phyloP scores from a whole-genome alignment of 2,888 invertebrate genomes.

The Xestia xanthographa region DNA sequence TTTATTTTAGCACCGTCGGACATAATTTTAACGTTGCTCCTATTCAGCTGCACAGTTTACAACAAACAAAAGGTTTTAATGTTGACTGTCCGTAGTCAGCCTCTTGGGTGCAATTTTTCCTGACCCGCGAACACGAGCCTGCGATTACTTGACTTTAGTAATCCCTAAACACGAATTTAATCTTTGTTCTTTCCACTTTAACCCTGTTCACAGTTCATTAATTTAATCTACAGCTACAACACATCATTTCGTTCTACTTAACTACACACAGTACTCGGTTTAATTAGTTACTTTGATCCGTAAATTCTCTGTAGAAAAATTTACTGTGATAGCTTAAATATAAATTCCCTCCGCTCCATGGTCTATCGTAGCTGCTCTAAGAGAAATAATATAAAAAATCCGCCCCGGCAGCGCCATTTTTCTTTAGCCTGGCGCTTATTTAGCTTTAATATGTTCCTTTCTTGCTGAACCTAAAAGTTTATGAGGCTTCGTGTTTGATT shows the following conservation, averaged over 20 bases:
- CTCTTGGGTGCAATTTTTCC: constrained; percentile 72
- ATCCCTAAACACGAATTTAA: constrained; percentile 72
- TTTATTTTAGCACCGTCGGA: constrained; percentile 35
- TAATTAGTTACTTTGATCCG: constrained; percentile 55
- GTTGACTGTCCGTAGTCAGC: constrained; percentile 63
- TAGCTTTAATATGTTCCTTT: constrained; percentile 69
- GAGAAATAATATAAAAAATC: constrained; percentile 65
- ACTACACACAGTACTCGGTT: constrained; percentile 28
- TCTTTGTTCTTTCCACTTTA: constrained; percentile 67
- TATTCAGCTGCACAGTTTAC: constrained; percentile 50
- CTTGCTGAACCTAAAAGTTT: constrained; percentile 67
- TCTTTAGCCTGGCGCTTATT: constrained; percentile 70
- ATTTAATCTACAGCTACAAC: constrained; percentile 62
- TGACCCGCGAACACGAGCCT: constrained; percentile 65
- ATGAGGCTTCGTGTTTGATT: constrained; percentile 67
- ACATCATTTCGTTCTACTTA: constrained; percentile 43
- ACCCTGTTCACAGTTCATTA: constrained; percentile 65
- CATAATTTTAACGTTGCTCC: constrained; percentile 40
- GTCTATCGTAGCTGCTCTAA: constrained; percentile 56
- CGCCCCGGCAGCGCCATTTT: constrained; percentile 67
- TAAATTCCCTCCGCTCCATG: constrained; percentile 62
- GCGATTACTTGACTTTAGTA: constrained; percentile 70
- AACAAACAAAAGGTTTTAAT: constrained; percentile 71
- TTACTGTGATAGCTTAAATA: constrained; percentile 62
- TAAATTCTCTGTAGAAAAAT: constrained; percentile 54